Evolutionary conservation across 2,888 invertebrate species (phyloP), one percentile per base, ranked within the genome.

Genomic region (Idaea straminata): DNA sequence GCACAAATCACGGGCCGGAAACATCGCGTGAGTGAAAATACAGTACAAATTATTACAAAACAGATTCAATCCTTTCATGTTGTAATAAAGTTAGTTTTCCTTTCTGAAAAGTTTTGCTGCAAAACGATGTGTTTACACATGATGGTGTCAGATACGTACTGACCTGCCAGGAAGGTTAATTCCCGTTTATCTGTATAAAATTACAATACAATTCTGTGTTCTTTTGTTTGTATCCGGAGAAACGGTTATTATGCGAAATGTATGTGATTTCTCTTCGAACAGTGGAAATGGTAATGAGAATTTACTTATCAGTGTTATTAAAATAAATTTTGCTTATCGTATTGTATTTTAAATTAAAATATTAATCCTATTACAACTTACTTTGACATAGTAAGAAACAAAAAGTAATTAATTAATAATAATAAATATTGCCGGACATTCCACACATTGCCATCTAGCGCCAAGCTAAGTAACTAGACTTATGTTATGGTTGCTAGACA

Each of bases 1-100:
- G 73, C 76, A 80, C 82, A 82, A 85, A 84, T 83, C 83, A 82
- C 83, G 77, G 76, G 78, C 79, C 79, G 81, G 83, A 83, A 79
- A 72, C 67, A 73, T 85, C 77, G 84, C 84, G 81, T 84, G 84
- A 78, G 79, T 75, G 76, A 76, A 80, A 80, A 78, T 78, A 78
- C 77, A 77, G 77, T 77, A 75, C 77, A 76, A 76, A 76, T 70
- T 66, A 58, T 61, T 62, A 47, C 67, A 61, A 71, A 64, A 65
- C 63, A 79, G 63, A 77, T 67, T 72, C 59, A 67, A 69, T 79
- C 70, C 64, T 80, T 76, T 70, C 60, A 16, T 34, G 59, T n/a
- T 3, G 0, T 0, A 0, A 34, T 65, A 80, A 72, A 75, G 74
- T 69, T 63, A 63, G 69, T 66, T 70, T 67, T 74, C 66, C 35